Evolutionary conservation across 2,797 vertebrate species (phyloP).

Genomic region (Atherinosoma microstoma): DNA sequence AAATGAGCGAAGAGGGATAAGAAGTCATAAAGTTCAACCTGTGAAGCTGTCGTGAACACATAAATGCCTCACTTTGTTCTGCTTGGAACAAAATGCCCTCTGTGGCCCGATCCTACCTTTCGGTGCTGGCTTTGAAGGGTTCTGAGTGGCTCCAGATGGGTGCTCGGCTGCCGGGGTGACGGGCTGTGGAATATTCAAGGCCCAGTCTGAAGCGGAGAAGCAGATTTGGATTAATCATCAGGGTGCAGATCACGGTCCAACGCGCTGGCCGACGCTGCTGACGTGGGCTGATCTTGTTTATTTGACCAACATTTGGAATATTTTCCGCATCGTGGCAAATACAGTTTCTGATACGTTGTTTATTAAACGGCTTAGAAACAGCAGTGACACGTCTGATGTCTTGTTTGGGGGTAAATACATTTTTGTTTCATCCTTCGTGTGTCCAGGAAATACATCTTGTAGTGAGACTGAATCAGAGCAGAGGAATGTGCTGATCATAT

Average conservation of each 20-base stretch:
- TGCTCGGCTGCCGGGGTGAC: constrained; percentile 75
- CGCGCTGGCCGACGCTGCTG: not conserved
- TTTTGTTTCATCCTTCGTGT: not conserved
- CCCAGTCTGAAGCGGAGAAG: constrained; percentile 83
- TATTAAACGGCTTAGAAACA: constrained; percentile 2
- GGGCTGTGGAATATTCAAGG: constrained; percentile 66
- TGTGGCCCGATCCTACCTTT: constrained; percentile 79
- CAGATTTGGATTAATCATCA: constrained; percentile 39
- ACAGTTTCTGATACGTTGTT: constrained; percentile 1
- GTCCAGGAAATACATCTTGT: not conserved
- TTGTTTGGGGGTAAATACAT: constrained; percentile 12
- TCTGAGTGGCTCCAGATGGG: constrained; percentile 79
- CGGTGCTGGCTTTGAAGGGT: constrained; percentile 58
- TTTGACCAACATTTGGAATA: not conserved
- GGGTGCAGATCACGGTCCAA: constrained; percentile 16
- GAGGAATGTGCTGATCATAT: constrained; percentile 22
- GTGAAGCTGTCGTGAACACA: not conserved
- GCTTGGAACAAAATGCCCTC: not conserved
- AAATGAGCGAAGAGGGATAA: constrained; percentile 8
- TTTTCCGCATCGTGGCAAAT: not conserved
- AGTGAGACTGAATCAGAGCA: not conserved
- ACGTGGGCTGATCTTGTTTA: not conserved
- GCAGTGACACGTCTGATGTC: not conserved
- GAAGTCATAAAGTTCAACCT: not conserved
- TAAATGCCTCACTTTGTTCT: constrained; percentile 3